Evolutionary conservation across 1,140 invertebrate genomes (phyloP), one percentile per base, ranked within the genome.

Genomic region (Armadillidium nasatum): DNA sequence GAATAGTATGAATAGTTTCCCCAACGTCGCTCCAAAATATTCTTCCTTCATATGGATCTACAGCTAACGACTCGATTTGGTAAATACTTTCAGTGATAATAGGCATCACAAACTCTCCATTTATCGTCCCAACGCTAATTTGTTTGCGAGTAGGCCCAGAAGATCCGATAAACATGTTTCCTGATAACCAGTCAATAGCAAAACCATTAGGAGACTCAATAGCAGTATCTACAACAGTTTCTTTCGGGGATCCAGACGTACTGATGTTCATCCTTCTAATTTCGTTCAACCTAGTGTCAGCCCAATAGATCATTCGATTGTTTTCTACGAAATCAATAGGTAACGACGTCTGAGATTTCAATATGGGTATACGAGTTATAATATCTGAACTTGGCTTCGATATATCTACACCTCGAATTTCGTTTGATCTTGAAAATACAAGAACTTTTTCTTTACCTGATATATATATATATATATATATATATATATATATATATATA

Each of bases 361-460:
- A 84, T 23, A 78, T 81, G 0, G 91, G 90, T 10, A 88, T 84
- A 0, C 87, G 85, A 43, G 93, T 91, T 78, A 94, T 92, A 33
- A 92, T 90, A 82, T 92, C 90, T 83, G 90, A 91, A 83, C 89
- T 88, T 0, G 91, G 89, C 83, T 90, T 88, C 66, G 88, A 86
- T 44, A 94, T 84, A 84, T 94, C 92, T 46, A 95, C 90, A 13
- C 93, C 93, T 68, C 93, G 88, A 77, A 96, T 92, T 85, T 94
- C 93, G 82, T 90, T 91, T n/a, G 22, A 70, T 74, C 67, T 76
- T 23, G 74, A 80, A 68, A 72, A 79, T 44, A 82, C 54, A 45
- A 83, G 71, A 11, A 79, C 74, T 23, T 78, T 77, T 33, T 82
- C 78, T 71, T 79, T 79, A 43, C 75, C 78, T 79, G 66, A 45